Base-by-base conservation (phyloP, 2,113 vertebrate genomes). In the Ictalurus punctatus region DNA sequence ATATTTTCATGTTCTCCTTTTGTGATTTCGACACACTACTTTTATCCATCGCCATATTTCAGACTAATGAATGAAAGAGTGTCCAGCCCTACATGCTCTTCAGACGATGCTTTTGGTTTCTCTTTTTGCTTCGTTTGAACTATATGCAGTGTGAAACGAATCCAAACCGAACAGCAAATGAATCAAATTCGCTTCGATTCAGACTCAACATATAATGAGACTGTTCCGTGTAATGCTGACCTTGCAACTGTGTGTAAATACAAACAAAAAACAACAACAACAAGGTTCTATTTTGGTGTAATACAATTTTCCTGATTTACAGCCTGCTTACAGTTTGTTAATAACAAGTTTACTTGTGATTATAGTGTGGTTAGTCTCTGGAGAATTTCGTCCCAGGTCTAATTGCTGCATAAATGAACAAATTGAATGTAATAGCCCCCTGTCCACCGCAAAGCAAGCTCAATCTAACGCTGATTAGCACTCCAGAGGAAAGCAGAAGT, bases 401-500 rank as follows among this genome's bases (percentile, higher is more conserved):
- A 84, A 84, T 84, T 84, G 83, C 61, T 67, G 83, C 25, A 65
- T 84, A 67, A 84, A 84, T 67, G 61, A 84, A 44, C 83, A 84
- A 84, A 84, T 84, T 84, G 37, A 67, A 84, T 19, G 40, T 84
- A 84, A 84, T 67, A 19, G 83, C 40, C 25, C 37, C 83, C 37
- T 9, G 23, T 67, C 37, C 61, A 67, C 82, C 7, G 25, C 9
- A 84, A 84, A 13, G 14, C 6, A 13, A 19, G 37, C 83, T 44
- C 56, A 16, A 67, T 44, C 37, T 17, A 44, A 78, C 1, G 34
- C 19, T 86, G 12, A 65, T 86, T 58, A 74, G 67, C 5, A 25
- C 61, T 85, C 25, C 19, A 59, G 84, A 59, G 54, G 54, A 52
- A 58, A 71, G 23, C 30, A 76, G 8, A 40, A 44, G 52, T 40